These are phyloP conservation scores for Lithophane ornitopus DNA, from an alignment of 2,888 invertebrate genomes.

Conservation along the genomic window DNA sequence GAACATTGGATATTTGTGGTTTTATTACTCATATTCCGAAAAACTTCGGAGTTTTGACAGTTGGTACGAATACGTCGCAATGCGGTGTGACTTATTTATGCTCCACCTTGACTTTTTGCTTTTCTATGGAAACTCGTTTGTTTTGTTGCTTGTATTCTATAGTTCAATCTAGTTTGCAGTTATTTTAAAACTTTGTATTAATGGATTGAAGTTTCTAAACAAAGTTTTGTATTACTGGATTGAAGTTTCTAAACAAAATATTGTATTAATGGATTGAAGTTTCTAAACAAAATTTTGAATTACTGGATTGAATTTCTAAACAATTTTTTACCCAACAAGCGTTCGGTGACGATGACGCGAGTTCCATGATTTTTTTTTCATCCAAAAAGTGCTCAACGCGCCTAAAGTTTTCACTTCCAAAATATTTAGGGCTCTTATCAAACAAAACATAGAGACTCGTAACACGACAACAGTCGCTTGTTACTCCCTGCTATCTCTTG, in stretches of 20 bases:
- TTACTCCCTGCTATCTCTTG: conserved; percentile 38
- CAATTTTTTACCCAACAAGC: no score
- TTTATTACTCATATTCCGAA: conserved; percentile 31
- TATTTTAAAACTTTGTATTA: no score
- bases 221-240: no score
- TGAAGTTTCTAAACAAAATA: not conserved
- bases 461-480: conserved; percentile 34
- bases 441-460: conserved; percentile 22
- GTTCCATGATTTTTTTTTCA: no score
- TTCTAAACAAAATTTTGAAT: not conserved
- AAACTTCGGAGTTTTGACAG: conserved; percentile 22
- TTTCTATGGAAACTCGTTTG: not conserved
- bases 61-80: conserved; percentile 37
- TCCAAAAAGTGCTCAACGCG: no score
- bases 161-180: not conserved
- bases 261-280: not conserved
- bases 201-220: no score
- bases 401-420: no score
- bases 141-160: conserved; percentile 9
- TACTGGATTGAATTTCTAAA: not conserved
- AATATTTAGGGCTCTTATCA: conserved; percentile 14
- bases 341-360: no score
- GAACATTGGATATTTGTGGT: conserved; percentile 23
- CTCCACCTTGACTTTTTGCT: conserved; percentile 22
- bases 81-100: conserved; percentile 29